These are phyloP conservation scores for Cassiopea andromeda DNA, from an alignment of 30 jellyfish, hydroid and myxozoan species.

Conservation along the genomic window DNA sequence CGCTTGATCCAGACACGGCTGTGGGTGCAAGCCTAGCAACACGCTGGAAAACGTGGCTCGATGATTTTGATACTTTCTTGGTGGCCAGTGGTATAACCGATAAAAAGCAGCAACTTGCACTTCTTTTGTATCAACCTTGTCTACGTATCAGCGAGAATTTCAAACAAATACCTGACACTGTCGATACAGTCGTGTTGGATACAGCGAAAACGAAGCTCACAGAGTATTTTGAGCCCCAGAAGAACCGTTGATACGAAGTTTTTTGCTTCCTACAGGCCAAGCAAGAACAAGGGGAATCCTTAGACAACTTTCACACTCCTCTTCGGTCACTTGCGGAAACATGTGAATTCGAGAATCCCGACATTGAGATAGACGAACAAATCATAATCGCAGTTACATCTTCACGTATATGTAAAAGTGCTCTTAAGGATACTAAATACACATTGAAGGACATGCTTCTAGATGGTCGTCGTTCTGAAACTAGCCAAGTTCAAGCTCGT, in stretches of 20 bases:
- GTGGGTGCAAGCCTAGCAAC: conserved; percentile 22
- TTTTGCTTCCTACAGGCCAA: conserved; percentile 24
- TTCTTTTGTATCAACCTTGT: conserved; percentile 24
- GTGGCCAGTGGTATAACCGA: conserved; percentile 19
- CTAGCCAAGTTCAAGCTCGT: conserved; percentile 3
- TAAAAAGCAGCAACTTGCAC: conserved; percentile 4
- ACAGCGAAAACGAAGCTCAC: background rate
- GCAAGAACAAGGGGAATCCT: conserved; percentile 2
- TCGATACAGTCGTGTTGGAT: background rate
- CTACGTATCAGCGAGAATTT: conserved; percentile 28
- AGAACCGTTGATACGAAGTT: conserved; percentile 22
- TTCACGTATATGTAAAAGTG: conserved; percentile 19
- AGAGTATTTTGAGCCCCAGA: conserved; percentile 36
- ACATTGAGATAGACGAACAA: conserved; percentile 17
- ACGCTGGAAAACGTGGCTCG: conserved; percentile 26
- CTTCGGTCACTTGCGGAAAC: conserved; percentile 10
- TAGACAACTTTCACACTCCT: conserved; percentile 13
- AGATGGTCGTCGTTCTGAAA: conserved; percentile 30
- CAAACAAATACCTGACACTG: conserved; percentile 18
- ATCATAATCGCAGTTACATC: conserved; percentile 11
- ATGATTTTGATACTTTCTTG: conserved; percentile 13
- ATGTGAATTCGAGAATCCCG: conserved; percentile 18
- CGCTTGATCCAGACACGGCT: background rate
- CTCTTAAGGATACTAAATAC: conserved; percentile 17
- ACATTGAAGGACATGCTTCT: conserved; percentile 26